Conservation (phyloP, 2,113 vertebrate species). For the Pongo abelii region DNA sequence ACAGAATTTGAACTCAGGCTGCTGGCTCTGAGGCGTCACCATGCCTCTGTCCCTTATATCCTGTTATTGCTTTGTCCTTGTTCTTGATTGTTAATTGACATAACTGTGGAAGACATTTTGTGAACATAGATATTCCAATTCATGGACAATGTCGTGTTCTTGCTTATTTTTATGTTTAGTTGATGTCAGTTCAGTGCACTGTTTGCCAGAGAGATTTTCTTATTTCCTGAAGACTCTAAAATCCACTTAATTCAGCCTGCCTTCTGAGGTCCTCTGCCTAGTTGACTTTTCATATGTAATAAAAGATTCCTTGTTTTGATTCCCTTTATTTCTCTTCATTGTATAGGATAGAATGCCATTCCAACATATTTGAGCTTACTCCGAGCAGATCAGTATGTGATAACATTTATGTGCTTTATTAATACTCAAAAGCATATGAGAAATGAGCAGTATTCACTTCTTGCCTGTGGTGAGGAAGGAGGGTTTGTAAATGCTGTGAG, state of each 20-base stretch:
- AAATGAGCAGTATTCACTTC: not conserved
- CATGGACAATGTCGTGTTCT: not conserved
- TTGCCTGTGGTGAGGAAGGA: not conserved
- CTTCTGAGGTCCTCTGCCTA: not conserved
- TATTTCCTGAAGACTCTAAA: not conserved
- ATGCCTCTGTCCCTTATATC: not conserved
- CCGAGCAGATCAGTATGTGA: not conserved
- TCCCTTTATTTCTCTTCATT: not conserved
- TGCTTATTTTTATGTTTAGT: not conserved
- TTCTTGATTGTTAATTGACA: not conserved
- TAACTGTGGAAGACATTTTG: not conserved
- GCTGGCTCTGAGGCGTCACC: not conserved
- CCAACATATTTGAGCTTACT: not conserved
- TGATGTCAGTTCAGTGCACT: not conserved
- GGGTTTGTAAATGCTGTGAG: not conserved
- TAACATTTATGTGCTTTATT: not conserved
- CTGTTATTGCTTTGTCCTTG: not conserved
- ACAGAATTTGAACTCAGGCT: not conserved
- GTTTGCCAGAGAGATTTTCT: not conserved
- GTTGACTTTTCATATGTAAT: not conserved
- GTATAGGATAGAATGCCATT: not conserved
- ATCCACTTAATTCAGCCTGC: not conserved
- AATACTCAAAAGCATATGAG: not conserved
- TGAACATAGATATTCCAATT: not conserved
- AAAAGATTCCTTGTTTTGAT: not conserved